Evolutionary conservation across 2,888 invertebrate genomes (phyloP).

Genomic region (Sipha maydis): DNA sequence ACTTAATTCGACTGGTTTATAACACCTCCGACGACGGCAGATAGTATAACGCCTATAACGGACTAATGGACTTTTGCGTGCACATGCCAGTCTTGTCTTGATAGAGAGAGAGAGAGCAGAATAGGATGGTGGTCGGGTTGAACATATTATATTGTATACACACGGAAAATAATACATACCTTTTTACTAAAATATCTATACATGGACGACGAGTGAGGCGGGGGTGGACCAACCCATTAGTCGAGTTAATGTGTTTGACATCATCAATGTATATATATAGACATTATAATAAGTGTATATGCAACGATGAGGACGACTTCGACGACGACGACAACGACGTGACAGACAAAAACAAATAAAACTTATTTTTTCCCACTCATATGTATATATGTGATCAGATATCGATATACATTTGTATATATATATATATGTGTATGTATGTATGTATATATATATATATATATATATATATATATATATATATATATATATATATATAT

Average conservation of each 20-base stretch:
- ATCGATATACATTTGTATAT: too few species aligned
- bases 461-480: too few species aligned
- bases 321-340: too few species aligned
- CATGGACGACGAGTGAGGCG: not conserved
- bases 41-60: not conserved
- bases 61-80: conserved; percentile 42
- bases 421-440: not conserved
- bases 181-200: not conserved
- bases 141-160: not conserved
- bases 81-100: not conserved
- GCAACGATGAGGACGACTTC: too few species aligned
- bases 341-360: not conserved
- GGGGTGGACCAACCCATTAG: conserved; percentile 43
- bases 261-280: not conserved
- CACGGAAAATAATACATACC: not conserved
- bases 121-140: not conserved
- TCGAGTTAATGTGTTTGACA: conserved; percentile 40
- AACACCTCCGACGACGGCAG: conserved; percentile 13
- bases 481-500: too few species aligned
- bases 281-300: too few species aligned
- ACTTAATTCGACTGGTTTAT: conserved; percentile 46
- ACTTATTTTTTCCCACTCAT: not conserved
- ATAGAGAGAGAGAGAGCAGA: not conserved
- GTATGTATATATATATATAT: too few species aligned
- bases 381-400: too few species aligned